Percentiles rank a stretch among this genome's conserved stretches.
Evolutionary conservation across 2,113 vertebrate genomes (phyloP).

Genomic region (Hymenochirus boettgeri): DNA sequence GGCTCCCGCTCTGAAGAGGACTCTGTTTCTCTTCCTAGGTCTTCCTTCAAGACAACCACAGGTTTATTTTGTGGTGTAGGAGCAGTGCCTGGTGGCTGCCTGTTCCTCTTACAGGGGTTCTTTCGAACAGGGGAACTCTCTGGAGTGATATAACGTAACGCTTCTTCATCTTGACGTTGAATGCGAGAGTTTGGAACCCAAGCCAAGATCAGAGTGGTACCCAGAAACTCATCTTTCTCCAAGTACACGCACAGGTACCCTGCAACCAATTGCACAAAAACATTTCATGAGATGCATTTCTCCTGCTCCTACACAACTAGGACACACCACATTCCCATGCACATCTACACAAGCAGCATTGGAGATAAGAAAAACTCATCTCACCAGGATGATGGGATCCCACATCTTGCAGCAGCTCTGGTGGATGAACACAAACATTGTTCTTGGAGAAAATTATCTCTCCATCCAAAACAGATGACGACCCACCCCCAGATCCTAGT

Average conservation of each 20-base stretch:
- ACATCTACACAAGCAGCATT: no score
- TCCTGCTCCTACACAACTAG: no score
- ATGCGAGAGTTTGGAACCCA: slow-evolving; percentile 97
- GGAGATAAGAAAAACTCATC: no score
- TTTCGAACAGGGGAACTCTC: slow-evolving; percentile 90
- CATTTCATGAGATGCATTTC: no score
- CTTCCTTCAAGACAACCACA: slow-evolving; percentile 44
- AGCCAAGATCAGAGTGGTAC: slow-evolving; percentile 86
- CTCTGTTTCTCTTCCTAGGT: no score
- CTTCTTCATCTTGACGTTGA: slow-evolving; percentile 92
- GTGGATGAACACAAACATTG: slow-evolving; percentile 91
- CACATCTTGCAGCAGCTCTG: slow-evolving; percentile 78
- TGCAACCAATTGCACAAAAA: no score
- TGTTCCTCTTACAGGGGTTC: slow-evolving; percentile 65
- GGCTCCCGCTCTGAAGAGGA: no score
- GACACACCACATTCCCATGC: no score
- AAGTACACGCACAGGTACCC: slow-evolving; percentile 90
- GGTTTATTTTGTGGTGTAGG: slow-evolving; percentile 16
- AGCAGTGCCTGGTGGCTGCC: slow-evolving; percentile 44
- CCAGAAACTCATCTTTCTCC: slow-evolving; percentile 92
- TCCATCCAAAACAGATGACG: slow-evolving; percentile 71
- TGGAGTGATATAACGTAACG: slow-evolving; percentile 86
- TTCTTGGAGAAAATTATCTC: slow-evolving; percentile 98
- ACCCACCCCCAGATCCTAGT: slow-evolving; percentile 64
- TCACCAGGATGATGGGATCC: slow-evolving; percentile 94